phyloP scores from a whole-genome alignment of 2,797 vertebrate genomes.

The Acrossocheilus fasciatus region DNA sequence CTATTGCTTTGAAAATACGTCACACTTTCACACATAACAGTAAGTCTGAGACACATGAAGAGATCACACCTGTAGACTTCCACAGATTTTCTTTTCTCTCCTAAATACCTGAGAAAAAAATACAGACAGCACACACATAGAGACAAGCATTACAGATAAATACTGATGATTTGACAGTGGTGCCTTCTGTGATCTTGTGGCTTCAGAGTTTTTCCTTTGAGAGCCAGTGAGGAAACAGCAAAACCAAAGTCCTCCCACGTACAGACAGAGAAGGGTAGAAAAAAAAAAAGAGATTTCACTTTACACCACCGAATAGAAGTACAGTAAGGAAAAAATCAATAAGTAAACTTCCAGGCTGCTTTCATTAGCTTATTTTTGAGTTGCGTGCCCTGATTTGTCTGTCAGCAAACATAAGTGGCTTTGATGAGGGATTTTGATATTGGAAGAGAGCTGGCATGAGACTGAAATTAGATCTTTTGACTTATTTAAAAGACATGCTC shows the following conservation, averaged over 20 bases:
- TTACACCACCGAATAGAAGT: neutral
- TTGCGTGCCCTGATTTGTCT: slow-evolving; percentile 23
- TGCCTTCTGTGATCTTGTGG: slow-evolving; percentile 19
- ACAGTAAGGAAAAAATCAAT: slow-evolving; percentile 31
- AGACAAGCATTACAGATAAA: slow-evolving; percentile 11
- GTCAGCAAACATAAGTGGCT: slow-evolving; percentile 14
- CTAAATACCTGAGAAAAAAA: neutral
- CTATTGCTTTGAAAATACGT: neutral
- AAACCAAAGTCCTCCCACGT: neutral
- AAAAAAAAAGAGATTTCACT: neutral
- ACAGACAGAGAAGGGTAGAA: neutral
- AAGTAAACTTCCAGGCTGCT: slow-evolving; percentile 16
- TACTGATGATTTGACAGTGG: neutral
- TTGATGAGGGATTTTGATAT: slow-evolving; percentile 2
- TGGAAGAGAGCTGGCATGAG: neutral
- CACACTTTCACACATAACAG: slow-evolving; percentile 9
- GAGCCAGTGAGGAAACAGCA: neutral
- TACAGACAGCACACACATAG: neutral
- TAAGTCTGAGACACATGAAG: neutral
- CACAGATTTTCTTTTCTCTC: slow-evolving; percentile 33
- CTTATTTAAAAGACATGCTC: slow-evolving; percentile 11
- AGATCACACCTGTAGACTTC: neutral
- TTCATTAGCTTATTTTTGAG: slow-evolving; percentile 37
- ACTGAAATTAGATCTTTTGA: neutral
- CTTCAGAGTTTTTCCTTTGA: slow-evolving; percentile 13